Evolutionary conservation across 2,113 vertebrate species (phyloP).

Genomic region (Numida meleagris): DNA sequence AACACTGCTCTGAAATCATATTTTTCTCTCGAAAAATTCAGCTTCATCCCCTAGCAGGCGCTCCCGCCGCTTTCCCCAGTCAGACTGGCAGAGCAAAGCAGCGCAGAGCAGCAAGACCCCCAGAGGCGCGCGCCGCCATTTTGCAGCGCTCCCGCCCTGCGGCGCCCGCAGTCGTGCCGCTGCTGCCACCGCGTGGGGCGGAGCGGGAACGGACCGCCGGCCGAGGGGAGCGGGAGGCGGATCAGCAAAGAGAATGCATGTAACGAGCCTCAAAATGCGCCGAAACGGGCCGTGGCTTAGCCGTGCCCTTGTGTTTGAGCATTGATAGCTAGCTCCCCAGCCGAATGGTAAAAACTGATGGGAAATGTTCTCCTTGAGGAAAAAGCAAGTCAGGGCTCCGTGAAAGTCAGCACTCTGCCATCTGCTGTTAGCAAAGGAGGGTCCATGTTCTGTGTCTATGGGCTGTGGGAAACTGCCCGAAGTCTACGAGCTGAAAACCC

Average conservation of each 20-base stretch:
- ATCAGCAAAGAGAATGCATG: background rate
- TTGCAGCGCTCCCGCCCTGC: accelerated
- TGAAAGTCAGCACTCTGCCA: background rate
- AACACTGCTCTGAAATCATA: background rate
- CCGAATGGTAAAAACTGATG: background rate
- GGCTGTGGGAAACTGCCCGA: background rate
- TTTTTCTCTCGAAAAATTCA: background rate
- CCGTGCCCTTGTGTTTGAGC: background rate
- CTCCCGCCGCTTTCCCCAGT: too few species aligned
- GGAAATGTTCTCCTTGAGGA: background rate
- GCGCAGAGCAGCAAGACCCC: background rate
- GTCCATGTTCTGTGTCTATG: background rate
- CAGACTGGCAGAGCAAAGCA: too few species aligned
- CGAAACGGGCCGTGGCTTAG: background rate
- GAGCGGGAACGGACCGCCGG: accelerated
- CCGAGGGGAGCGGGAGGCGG: accelerated
- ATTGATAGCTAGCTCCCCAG: background rate
- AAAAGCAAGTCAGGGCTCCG: background rate
- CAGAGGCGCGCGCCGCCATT: background rate
- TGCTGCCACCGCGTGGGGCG: constrained; percentile 10
- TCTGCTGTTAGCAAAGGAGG: background rate
- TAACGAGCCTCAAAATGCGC: accelerated
- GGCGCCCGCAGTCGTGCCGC: background rate
- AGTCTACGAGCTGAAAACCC: background rate
- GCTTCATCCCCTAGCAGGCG: background rate